These are phyloP conservation scores for Clunio marinus DNA, from an alignment of 2,888 invertebrate genomes.

Conservation along the genomic window DNA sequence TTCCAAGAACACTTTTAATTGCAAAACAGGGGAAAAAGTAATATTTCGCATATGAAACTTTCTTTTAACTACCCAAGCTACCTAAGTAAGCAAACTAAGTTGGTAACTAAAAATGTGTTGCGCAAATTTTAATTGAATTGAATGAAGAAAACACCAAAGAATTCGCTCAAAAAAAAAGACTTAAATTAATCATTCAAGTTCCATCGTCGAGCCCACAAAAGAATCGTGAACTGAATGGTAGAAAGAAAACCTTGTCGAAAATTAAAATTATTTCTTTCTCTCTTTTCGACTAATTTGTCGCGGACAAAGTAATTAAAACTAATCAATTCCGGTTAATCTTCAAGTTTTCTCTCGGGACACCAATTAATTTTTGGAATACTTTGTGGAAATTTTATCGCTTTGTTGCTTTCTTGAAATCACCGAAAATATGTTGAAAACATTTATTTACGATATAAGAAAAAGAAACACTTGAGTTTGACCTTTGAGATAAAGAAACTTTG, in stretches of 20 bases:
- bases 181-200: background rate
- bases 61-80: background rate
- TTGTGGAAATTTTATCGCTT: background rate
- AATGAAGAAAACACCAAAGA: background rate
- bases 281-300: background rate
- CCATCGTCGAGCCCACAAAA: background rate
- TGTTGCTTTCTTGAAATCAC: background rate
- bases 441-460: background rate
- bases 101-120: too few relatives aligned
- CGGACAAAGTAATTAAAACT: constrained; percentile 8
- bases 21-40: background rate
- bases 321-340: background rate
- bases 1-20: background rate
- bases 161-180: background rate
- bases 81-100: constrained; percentile 6
- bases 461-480: background rate
- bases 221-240: background rate
- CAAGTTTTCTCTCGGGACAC: background rate
- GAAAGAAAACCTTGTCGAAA: background rate
- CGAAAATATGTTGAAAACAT: background rate
- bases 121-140: background rate
- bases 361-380: constrained; percentile 14
- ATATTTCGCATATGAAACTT: background rate
- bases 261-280: background rate
- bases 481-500: constrained; percentile 8